These are phyloP conservation scores for Melanostigma gelatinosum DNA, from an alignment of 2,113 vertebrate genomes.

Conservation along the genomic window DNA sequence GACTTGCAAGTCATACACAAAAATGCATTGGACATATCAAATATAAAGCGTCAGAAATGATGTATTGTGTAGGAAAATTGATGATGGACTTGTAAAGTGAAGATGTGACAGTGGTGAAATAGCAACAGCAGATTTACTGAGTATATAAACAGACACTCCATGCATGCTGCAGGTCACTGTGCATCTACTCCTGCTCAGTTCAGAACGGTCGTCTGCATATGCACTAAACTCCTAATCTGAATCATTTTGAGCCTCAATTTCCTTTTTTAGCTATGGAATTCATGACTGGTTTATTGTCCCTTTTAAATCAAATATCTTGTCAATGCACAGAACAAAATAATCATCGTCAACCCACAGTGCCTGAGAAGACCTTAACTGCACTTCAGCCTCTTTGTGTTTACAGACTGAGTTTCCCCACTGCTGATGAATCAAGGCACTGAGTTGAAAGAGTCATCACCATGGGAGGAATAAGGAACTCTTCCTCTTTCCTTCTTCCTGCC, in stretches of 20 bases:
- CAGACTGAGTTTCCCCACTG: conserved; percentile 9
- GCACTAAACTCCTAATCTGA: background rate
- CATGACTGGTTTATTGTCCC: conserved; percentile 5
- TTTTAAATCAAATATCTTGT: conserved; percentile 20
- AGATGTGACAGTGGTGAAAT: background rate
- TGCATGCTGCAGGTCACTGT: background rate
- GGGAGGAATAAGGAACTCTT: conserved; percentile 55
- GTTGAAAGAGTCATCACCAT: conserved; percentile 33
- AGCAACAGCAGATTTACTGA: background rate
- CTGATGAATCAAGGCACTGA: conserved; percentile 50
- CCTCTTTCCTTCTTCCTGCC: conserved; percentile 43
- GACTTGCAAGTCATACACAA: background rate
- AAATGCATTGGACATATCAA: background rate
- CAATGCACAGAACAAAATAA: conserved; percentile 5
- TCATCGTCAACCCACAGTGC: background rate
- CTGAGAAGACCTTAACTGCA: conserved; percentile 2
- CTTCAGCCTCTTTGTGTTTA: background rate
- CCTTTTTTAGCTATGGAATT: background rate
- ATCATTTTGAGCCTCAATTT: background rate
- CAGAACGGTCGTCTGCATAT: background rate
- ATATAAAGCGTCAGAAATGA: background rate
- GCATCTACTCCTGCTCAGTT: background rate
- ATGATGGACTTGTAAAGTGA: background rate
- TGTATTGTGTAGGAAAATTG: background rate
- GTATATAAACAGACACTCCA: background rate